A percentile compares a stretch with the other conserved stretches of the same genome.
phyloP scores from a whole-genome alignment of 2,888 invertebrate genomes.

The Volucella bombylans region DNA sequence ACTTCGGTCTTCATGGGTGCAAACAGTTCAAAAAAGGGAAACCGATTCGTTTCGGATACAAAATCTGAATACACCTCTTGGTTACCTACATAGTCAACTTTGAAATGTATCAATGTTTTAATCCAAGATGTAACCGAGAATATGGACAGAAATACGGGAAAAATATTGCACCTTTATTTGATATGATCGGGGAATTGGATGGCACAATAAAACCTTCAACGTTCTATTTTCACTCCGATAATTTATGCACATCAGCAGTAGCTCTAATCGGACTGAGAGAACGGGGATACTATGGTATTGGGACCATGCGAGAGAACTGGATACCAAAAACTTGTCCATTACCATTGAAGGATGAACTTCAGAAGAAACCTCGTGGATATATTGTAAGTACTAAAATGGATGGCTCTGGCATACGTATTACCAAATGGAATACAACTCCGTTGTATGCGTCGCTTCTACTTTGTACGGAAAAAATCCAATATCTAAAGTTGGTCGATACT shows the following conservation, averaged over 20 bases:
- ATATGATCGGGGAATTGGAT: not conserved
- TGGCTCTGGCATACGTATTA: too few relatives aligned
- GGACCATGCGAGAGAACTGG: not conserved
- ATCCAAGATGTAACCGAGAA: not conserved
- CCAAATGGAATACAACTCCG: too few relatives aligned
- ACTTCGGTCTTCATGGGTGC: too few relatives aligned
- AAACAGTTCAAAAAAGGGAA: not conserved
- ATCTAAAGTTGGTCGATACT: not conserved
- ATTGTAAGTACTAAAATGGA: too few relatives aligned
- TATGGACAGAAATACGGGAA: too few relatives aligned
- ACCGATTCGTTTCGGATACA: too few relatives aligned
- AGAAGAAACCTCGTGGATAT: too few relatives aligned
- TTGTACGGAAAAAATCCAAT: too few relatives aligned
- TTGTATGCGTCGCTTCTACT: too few relatives aligned
- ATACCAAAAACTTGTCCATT: conserved; percentile 1
- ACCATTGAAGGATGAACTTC: too few relatives aligned
- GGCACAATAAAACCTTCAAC: not conserved
- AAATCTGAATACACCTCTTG: not conserved
- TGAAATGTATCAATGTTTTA: not conserved
- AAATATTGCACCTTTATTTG: too few relatives aligned
- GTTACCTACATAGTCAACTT: not conserved
- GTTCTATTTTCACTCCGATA: not conserved
- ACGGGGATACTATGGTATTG: not conserved
- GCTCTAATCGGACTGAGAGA: not conserved
- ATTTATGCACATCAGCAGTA: not conserved